Base-by-base conservation (phyloP, 2,797 vertebrate species). In the Cetoscarus ocellatus region DNA sequence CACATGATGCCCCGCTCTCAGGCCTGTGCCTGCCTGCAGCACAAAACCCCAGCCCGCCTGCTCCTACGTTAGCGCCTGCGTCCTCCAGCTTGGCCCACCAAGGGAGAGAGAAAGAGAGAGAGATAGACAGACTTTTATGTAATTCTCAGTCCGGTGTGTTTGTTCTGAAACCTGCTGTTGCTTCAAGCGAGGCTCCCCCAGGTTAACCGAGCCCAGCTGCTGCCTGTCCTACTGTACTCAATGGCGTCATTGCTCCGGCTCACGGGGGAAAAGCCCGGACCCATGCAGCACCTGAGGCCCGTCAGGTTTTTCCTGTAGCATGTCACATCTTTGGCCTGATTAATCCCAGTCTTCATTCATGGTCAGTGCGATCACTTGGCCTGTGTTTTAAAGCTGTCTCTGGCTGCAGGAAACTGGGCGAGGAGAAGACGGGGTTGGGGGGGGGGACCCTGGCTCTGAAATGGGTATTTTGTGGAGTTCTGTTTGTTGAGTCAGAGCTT, bases 401-500 rank as follows among this genome's bases (percentile, higher is more conserved):
- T 64, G 82, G 72, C 82, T 64, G 83, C 81, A 86, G 79, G 70
- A 82, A 82, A 66, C 78, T 84, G 79, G 79, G 81, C 54, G 80
- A 87, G 66, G 75, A 85, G 77, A 88, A 86, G 86, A 85, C 79
- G 77, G 14, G 48, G 50, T 12, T 19, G 19, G 27, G 18, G 11
- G 11, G 27, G 50, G 18, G 49, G 48, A 87, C 84, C 89, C 89
- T 92, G 91, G 91, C 91, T 61, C 69, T 72, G 82, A 80, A 92
- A 88, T 89, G 84, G 80, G 86, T 94, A 91, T 92, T 94, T 91
- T 91, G 90, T 88, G 61, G 85, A 91, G 91, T 89, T 94, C 90
- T 94, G 93, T 92, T 92, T 90, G 92, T 94, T 95, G 93, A 94
- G 92, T 95, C 93, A 94, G 91, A 92, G 91, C 91, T 91, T 91